Evolutionary conservation across 2,113 vertebrate species (phyloP).

Genomic region (Diadophis punctatus): DNA sequence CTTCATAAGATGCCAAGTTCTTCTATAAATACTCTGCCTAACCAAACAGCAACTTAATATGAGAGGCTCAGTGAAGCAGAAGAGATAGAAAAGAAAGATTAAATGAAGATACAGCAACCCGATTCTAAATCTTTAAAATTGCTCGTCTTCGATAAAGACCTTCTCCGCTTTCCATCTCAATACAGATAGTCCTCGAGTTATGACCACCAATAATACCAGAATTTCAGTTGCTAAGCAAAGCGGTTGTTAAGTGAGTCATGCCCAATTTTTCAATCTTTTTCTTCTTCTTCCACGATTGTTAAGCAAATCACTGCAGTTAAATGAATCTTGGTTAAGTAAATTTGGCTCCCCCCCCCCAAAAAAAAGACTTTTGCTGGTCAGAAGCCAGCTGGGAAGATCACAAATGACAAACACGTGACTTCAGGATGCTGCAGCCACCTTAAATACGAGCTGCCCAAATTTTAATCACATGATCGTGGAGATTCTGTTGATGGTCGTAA

Average conservation of each 20-base stretch:
- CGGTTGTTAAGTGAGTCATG: neutral
- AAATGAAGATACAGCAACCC: fast-evolving
- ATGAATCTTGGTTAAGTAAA: neutral
- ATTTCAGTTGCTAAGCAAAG: neutral
- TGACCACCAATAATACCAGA: neutral
- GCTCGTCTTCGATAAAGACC: neutral
- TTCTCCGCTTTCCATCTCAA: neutral
- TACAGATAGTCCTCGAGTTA: neutral
- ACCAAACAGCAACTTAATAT: neutral
- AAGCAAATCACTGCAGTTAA: neutral
- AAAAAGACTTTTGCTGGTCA: no score
- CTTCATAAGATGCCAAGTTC: neutral
- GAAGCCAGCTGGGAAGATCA: neutral
- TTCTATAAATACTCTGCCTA: neutral
- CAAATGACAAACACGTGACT: neutral
- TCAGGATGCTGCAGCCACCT: neutral
- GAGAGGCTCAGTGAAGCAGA: neutral
- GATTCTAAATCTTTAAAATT: constrained; percentile 22
- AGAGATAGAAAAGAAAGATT: neutral
- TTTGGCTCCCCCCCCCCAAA: neutral
- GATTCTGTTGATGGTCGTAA: neutral
- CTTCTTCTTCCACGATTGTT: neutral
- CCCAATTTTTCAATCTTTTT: neutral
- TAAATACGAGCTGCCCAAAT: neutral
- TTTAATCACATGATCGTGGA: neutral